A percentile compares a stretch with the other conserved stretches of the same genome.
These are phyloP conservation scores for Elysia crispata DNA, from an alignment of 2,888 invertebrate genomes.

Conservation along the genomic window DNA sequence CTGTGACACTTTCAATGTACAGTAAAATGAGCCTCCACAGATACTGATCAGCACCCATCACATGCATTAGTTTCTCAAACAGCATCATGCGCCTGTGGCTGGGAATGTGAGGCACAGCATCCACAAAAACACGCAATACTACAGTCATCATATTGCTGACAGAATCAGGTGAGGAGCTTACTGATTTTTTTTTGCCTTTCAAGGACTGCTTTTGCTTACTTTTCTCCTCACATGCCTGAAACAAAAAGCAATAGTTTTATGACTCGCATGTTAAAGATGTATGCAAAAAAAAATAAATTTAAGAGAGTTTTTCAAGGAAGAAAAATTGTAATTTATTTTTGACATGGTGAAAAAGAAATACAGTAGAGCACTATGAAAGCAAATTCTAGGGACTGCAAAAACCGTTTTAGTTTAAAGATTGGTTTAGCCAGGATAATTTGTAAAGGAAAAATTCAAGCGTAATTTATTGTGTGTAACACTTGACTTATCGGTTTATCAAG, in stretches of 20 bases:
- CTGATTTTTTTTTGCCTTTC: constrained; percentile 31
- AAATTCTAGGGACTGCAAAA: too few species aligned
- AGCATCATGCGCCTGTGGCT: constrained; percentile 91
- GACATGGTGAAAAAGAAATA: too few species aligned
- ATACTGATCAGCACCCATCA: constrained; percentile 80
- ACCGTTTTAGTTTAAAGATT: too few species aligned
- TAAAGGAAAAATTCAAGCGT: too few species aligned
- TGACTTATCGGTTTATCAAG: too few species aligned
- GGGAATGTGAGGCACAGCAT: constrained; percentile 93
- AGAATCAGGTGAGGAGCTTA: constrained; percentile 51
- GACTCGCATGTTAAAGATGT: too few species aligned
- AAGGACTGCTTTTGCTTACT: constrained; percentile 26
- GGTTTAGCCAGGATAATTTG: too few species aligned
- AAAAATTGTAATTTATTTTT: too few species aligned
- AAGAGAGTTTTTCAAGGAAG: too few species aligned
- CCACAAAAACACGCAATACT: constrained; percentile 90
- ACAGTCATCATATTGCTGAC: constrained; percentile 64
- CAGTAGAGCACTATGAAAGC: too few species aligned
- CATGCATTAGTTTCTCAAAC: constrained; percentile 84
- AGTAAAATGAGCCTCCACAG: constrained; percentile 78
- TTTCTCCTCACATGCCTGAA: constrained; percentile 64
- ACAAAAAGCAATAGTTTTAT: background rate
- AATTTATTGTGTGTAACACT: too few species aligned
- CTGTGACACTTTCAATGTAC: constrained; percentile 77
- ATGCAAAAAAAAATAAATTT: too few species aligned